phyloP scores from a whole-genome alignment of 2,888 invertebrate species.

The Spisula subtruncata region DNA sequence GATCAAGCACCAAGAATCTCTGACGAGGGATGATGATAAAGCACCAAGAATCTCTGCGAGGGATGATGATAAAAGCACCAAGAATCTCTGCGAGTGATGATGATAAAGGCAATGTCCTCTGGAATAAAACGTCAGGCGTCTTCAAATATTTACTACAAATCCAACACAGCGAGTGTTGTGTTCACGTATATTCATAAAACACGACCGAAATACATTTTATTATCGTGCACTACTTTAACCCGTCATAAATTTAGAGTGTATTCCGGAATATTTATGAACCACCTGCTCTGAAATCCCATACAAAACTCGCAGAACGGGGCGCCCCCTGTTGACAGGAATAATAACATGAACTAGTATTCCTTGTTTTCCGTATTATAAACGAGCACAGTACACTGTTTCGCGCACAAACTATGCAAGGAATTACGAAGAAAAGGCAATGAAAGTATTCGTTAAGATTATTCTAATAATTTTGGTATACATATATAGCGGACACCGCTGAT shows the following conservation, averaged over 20 bases:
- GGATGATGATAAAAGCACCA: too few species aligned
- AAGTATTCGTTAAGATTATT: not conserved
- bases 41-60: too few species aligned
- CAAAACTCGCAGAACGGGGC: conserved; percentile 16
- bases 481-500: conserved; percentile 1
- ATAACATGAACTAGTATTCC: conserved; percentile 29
- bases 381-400: not conserved
- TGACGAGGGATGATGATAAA: too few species aligned
- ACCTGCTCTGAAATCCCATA: conserved; percentile 29
- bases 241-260: conserved; percentile 18
- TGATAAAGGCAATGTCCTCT: not conserved
- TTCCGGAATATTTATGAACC: conserved; percentile 9
- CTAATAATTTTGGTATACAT: not conserved
- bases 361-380: conserved; percentile 9
- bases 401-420: conserved; percentile 29
- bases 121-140: not conserved
- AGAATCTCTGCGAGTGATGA: too few species aligned
- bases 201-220: conserved; percentile 25
- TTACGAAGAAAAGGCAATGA: conserved; percentile 6
- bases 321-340: conserved; percentile 28
- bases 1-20: too few species aligned
- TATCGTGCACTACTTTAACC: conserved; percentile 15
- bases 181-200: not conserved
- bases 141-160: not conserved
- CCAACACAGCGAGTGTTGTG: not conserved